Conservation (phyloP, 2,797 vertebrate species). For the Peromyscus nudipes region DNA sequence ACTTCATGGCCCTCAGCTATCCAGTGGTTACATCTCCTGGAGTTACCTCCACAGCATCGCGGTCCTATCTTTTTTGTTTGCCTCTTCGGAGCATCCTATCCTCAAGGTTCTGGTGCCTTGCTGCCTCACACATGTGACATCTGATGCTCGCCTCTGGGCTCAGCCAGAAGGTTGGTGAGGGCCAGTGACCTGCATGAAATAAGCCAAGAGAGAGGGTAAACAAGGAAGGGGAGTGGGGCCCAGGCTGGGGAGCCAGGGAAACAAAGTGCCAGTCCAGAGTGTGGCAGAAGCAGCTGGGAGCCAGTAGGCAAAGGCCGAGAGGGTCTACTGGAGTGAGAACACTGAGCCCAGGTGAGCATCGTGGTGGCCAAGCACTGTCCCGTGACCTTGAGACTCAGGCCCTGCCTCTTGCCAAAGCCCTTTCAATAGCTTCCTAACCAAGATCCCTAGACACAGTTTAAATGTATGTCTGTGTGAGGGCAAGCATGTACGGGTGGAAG, state of each 20-base stretch:
- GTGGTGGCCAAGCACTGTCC: background rate
- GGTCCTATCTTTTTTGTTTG: background rate
- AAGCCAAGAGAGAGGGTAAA: background rate
- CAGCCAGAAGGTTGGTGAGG: background rate
- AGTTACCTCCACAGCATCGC: background rate
- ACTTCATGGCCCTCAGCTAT: fast-evolving
- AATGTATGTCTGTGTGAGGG: background rate
- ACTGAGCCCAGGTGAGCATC: fast-evolving
- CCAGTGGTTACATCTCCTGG: fast-evolving
- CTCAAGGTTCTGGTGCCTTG: background rate
- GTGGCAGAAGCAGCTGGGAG: background rate
- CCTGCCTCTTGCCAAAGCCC: background rate
- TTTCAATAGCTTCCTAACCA: background rate
- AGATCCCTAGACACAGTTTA: background rate
- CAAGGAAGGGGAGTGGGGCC: background rate
- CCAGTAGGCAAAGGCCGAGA: background rate
- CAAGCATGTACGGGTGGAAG: background rate
- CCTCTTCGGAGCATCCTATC: background rate
- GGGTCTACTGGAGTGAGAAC: no score
- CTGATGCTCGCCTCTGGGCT: background rate
- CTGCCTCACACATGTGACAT: fast-evolving
- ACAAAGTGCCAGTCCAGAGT: background rate
- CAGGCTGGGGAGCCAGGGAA: background rate
- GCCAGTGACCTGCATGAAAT: fast-evolving
- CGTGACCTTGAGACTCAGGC: background rate